Base-by-base conservation (phyloP, 2,113 vertebrate genomes). In the Marmota flaviventris region DNA sequence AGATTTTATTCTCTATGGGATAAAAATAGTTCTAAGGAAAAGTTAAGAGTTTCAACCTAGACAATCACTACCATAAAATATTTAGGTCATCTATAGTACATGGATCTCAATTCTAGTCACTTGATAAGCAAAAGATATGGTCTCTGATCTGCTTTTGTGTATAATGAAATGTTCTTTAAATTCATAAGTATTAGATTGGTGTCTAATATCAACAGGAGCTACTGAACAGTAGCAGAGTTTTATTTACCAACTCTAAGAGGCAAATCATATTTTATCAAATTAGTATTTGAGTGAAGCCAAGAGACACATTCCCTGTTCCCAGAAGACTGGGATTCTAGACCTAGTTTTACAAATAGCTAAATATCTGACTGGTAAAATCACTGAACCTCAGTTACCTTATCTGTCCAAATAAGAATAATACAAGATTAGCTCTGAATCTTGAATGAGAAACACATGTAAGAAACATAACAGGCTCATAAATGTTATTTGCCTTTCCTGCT, bases 1-100 rank as follows among this genome's bases (percentile, higher is more conserved):
- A 97, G 82, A 96, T 97, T 96, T 89, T 93, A 96, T 85, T 97
- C 96, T 89, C 94, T 75, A 77, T n/a, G 65, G 91, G 84, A 93
- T 93, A 97, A 93, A 97, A 93, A 79, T 2, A 89, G 34, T 79
- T 79, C 37, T 79, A 94, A 95, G 39, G 70, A 85, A 94, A 96
- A 67, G 83, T 48, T 93, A 73, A 85, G 65, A 81, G 29, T 92
- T 93, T 96, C 61, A 63, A 63, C 24, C 22, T 24, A 63, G 56
- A 92, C 24, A 96, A 95, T 78, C 34, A 88, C 77, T 75, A 93
- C 29, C 51, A 91, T 37, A 94, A 87, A 96, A 96, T 69, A 75
- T 42, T 75, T 51, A 84, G 22, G 45, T 79, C 85, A 34, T n/a
- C 88, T 42, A 37, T 93, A 90, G 29, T 69, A 39, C 42, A 75